These are phyloP conservation scores for Oedothorax gibbosus DNA, from an alignment of 1,140 invertebrate species.

Conservation along the genomic window DNA sequence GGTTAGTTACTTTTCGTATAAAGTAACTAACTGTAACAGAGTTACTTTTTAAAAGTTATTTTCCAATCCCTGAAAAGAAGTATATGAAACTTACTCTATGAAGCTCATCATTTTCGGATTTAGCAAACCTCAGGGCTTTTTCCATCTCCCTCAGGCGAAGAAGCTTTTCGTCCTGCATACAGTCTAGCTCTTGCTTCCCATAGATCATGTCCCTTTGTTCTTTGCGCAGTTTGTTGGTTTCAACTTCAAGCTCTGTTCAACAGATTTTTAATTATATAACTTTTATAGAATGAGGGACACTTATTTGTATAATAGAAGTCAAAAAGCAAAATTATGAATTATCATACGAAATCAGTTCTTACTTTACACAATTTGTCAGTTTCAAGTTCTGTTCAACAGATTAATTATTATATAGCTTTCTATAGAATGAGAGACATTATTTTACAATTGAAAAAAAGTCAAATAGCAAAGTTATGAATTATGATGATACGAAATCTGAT, in stretches of 20 bases:
- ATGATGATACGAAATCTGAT: too few species aligned
- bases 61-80: too few species aligned
- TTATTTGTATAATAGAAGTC: not conserved
- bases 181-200: constrained; percentile 63
- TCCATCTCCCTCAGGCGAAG: constrained; percentile 76
- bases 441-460: too few species aligned
- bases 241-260: constrained; percentile 77
- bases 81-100: constrained; percentile 73
- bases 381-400: too few species aligned
- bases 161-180: constrained; percentile 64
- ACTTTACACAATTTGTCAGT: too few species aligned
- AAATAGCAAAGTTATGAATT: too few species aligned
- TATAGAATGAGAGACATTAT: too few species aligned
- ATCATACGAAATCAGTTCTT: too few species aligned
- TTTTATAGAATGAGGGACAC: not conserved
- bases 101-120: constrained; percentile 72
- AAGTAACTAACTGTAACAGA: too few species aligned
- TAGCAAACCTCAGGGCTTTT: constrained; percentile 75
- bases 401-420: too few species aligned
- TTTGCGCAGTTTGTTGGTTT: constrained; percentile 75
- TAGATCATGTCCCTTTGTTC: constrained; percentile 58
- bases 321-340: constrained; percentile 16
- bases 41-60: too few species aligned
- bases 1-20: too few species aligned
- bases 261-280: not conserved